A percentile compares a stretch with the other conserved stretches of the same genome.
These are phyloP conservation scores for Phrynocephalus guinanensis DNA, from an alignment of 2,797 vertebrate species.

Conservation along the genomic window DNA sequence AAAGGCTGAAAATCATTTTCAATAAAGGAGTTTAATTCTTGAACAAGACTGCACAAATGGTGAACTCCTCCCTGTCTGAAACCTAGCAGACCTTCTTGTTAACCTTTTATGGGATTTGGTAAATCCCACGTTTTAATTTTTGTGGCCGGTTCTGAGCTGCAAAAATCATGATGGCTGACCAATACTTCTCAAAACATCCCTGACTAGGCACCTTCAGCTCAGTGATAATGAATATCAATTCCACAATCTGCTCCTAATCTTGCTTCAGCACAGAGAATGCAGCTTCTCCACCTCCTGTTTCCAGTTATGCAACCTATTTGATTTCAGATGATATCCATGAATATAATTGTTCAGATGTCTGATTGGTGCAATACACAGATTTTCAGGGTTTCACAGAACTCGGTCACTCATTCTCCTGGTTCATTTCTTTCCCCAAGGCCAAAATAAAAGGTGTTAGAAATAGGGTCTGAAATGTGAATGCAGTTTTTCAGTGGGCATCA, in stretches of 20 bases:
- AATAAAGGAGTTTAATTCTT: background rate
- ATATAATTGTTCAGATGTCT: too few relatives aligned
- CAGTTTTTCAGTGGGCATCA: too few relatives aligned
- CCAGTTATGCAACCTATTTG: too few relatives aligned
- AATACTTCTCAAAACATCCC: background rate
- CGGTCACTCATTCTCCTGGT: too few relatives aligned
- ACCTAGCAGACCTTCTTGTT: too few relatives aligned
- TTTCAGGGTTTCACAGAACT: too few relatives aligned
- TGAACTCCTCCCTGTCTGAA: background rate
- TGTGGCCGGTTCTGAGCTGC: background rate
- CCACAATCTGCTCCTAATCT: background rate
- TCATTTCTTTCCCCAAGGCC: too few relatives aligned
- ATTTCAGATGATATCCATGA: too few relatives aligned
- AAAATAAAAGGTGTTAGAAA: too few relatives aligned
- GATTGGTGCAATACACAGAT: too few relatives aligned
- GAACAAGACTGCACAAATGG: background rate
- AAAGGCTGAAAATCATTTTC: constrained; percentile 43
- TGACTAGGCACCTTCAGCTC: background rate
- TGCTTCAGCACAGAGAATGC: background rate
- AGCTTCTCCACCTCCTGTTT: too few relatives aligned
- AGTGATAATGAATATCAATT: background rate
- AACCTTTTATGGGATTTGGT: background rate
- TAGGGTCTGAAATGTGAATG: too few relatives aligned
- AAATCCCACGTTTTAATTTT: background rate
- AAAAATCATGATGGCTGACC: background rate